Evolutionary conservation across 2,797 vertebrate species (phyloP), one percentile per base, ranked within the genome.

Genomic region (Eremophila alpestris): DNA sequence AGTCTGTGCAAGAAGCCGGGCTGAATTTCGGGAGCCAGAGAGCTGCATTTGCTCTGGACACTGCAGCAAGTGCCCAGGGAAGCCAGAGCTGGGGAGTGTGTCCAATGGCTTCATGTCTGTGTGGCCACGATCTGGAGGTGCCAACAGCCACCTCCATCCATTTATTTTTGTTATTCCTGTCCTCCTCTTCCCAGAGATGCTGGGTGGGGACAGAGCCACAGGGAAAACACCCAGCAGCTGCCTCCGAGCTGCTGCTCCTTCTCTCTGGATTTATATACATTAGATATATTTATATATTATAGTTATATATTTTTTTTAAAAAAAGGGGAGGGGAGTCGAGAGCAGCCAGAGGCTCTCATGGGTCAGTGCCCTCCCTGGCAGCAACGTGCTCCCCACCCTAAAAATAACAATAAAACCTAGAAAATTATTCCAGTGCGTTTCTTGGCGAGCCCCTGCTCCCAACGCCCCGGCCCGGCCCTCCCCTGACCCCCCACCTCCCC

Each of bases 231-330:
- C 86, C 30, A 7, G 60, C 56, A 78, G 75, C 46, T 21, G 29
- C 80, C 82, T 94, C 38, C 49, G 26, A 1, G 36, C 49, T 79
- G 65, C 68, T 92, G 79, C 95, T 93, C 95, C 83, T 91, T 82
- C 86, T 94, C 94, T 96, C 97, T 77, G 93, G 81, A 81, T 83
- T 90, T 96, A 95, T 96, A 95, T 97, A 97, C 95, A 95, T 96
- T 97, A 83, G 95, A 97, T 97, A 97, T 92, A 97, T 97, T 97
- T 97, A 97, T 97, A 98, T 98, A 98, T 98, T 98, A 98, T 96
- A 97, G 96, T 97, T 97, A 98, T 98, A 98, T 98, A 98, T 97
- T 97, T 96, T 58, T 93, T 94, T 74, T 92, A 74, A 78, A 89
- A 76, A 79, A 78, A 26, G 34, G 20, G 12, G 7, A 27, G 52